phyloP scores from a whole-genome alignment of 2,113 vertebrate genomes.

The Oreotrochilus melanogaster region DNA sequence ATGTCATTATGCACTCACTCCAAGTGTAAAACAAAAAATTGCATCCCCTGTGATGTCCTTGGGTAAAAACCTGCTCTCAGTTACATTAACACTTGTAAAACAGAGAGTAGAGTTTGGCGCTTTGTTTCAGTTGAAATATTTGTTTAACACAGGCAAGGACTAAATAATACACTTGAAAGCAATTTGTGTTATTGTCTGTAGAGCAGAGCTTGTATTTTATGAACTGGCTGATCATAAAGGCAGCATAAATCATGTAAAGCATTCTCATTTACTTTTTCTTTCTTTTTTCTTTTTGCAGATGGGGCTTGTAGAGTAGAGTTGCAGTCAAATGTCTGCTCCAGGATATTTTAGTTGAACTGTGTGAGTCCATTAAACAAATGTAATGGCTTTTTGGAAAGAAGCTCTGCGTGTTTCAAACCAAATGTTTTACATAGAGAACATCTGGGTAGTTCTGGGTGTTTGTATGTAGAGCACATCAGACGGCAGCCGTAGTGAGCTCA shows the following conservation, averaged over 20 bases:
- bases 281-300: conserved; percentile 72
- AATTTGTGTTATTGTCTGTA: conserved; percentile 67
- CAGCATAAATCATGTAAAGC: conserved; percentile 73
- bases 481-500: conserved; percentile 74
- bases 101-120: background rate
- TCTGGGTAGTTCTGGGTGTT: conserved; percentile 80
- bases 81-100: conserved; percentile 48
- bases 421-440: conserved; percentile 84
- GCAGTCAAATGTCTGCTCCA: conserved; percentile 80
- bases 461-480: conserved; percentile 76
- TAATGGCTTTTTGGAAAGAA: conserved; percentile 80
- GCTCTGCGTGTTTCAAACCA: conserved; percentile 73
- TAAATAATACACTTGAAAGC: conserved; percentile 78
- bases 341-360: conserved; percentile 82
- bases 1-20: conserved; percentile 53
- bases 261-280: conserved; percentile 73
- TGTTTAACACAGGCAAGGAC: conserved; percentile 57
- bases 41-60: background rate
- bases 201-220: conserved; percentile 77
- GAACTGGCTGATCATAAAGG: conserved; percentile 77
- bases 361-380: conserved; percentile 81
- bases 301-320: conserved; percentile 72
- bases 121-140: conserved; percentile 62
- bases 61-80: conserved; percentile 39
- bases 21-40: conserved; percentile 26